Base-by-base conservation (phyloP, 1,140 invertebrate species). In the Drosophila seguyi region DNA sequence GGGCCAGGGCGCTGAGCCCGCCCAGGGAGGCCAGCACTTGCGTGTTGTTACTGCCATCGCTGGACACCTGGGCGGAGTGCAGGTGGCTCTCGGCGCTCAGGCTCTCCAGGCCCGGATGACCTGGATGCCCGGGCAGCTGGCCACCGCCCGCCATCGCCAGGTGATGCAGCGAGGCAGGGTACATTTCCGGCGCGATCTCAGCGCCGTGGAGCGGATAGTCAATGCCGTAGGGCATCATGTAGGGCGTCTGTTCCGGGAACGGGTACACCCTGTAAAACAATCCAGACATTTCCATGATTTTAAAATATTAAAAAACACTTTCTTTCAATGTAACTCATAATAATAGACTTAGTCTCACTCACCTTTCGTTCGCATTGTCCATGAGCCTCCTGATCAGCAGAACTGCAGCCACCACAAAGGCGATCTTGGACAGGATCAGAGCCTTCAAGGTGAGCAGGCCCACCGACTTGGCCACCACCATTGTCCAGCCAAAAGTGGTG, bases 361-460 rank as follows among this genome's bases (percentile, higher is more conserved):
- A 92, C 91, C 92, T 92, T 69, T 92, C 90, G 22, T 75, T 85
- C 16, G 87, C 92, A 29, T 91, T 92, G 41, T 94, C 94, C 86
- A 95, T 94, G 14, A 95, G 85, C 73, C 94, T 95, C 84, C 94
- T 94, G 25, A 94, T 81, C 7, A 95, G 93, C 82, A 95, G 93
- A 52, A 94, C 93, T 10, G 93, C 88, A 0, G 95, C 94, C 10
- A 95, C 93, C 13, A 95, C 65, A 2, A 95, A 92, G 0, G 95
- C 95, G 61, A 95, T 83, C 83, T 95, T 95, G 29, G 95, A 95
- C 3, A 95, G 93, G 18, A 94, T 81, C 62, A 95, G 93, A 0
- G 95, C 94, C 84, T 95, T 95, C 4, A 95, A 73, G 0, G 95
- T 94, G 0, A 96, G 91, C 1, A 94, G 75, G 3, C 94, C 94